Evolutionary conservation across 2,113 vertebrate genomes (phyloP), one percentile per base, ranked within the genome.

Genomic region (Dasyornis broadbenti): DNA sequence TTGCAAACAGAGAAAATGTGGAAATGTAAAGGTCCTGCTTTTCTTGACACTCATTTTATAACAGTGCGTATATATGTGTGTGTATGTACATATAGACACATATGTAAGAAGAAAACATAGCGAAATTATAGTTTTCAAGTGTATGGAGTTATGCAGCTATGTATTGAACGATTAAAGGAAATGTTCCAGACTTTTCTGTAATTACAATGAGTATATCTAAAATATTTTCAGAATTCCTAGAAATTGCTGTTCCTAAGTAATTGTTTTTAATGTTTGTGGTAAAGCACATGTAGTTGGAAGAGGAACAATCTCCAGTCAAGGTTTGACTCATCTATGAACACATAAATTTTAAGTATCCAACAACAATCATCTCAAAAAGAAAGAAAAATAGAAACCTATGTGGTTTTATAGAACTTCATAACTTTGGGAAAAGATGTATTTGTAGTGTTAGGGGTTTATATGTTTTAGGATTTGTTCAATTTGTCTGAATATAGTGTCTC

Each of bases 401-500:
- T 97, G 93, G 45, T 95, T 97, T 97, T 97, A 77, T 91, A 95
- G 79, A 92, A 89, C 93, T 94, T 92, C 65, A 77, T 77, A 81
- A 92, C 79, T 89, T 93, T 95, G 91, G 90, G 82, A 90, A 97
- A 82, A 94, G 28, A 82, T 90, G 95, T 97, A 42, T 94, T 93
- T 92, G 92, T 98, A 94, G 90, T 96, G 82, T 87, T 96, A 97
- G 89, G 91, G 86, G 39, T 97, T 97, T 96, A 40, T 90, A 92
- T 97, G 94, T 95, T 96, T 95, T 97, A 97, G 96, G 69, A 82
- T 88, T 93, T 94, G 87, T 96, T 97, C 76, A n/a, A 91, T 85
- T 97, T 97, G 95, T 98, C 93, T 97, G 86, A 95, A 94, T 97
- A 87, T 94, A 94, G 45, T 84, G 45, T 97, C 77, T 96, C 92